phyloP scores from a whole-genome alignment of 1,140 invertebrate genomes.

The Solenopsis fugax region DNA sequence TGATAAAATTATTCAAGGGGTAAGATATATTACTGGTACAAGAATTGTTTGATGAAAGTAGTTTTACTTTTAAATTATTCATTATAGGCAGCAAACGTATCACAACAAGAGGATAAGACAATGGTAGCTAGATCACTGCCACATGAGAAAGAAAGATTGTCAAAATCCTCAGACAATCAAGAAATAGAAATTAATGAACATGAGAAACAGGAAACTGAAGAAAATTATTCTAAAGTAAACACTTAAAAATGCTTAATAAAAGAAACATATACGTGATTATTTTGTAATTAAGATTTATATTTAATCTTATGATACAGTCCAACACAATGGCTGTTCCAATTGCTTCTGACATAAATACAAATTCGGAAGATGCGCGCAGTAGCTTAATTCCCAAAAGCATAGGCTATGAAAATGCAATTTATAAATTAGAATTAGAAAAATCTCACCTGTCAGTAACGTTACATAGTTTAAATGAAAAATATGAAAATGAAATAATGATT shows the following conservation, averaged over 20 bases:
- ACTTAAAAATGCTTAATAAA: background rate
- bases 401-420: slow-evolving; percentile 75
- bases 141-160: slow-evolving; percentile 80
- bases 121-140: slow-evolving; percentile 78
- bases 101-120: slow-evolving; percentile 80
- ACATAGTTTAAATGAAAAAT: slow-evolving; percentile 80
- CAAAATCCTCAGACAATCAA: slow-evolving; percentile 76
- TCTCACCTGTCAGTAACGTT: slow-evolving; percentile 79
- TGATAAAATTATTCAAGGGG: slow-evolving; percentile 52
- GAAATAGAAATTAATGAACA: slow-evolving; percentile 76
- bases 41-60: background rate
- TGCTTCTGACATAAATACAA: slow-evolving; percentile 55
- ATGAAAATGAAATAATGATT: slow-evolving; percentile 82
- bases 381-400: slow-evolving; percentile 64
- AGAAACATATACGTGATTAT: background rate
- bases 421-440: slow-evolving; percentile 82
- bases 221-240: slow-evolving; percentile 51
- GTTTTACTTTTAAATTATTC: slow-evolving; percentile 70
- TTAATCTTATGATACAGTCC: slow-evolving; percentile 67
- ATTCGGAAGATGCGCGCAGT: slow-evolving; percentile 36
- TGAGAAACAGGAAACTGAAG: slow-evolving; percentile 81
- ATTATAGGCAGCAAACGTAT: slow-evolving; percentile 70
- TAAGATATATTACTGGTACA: slow-evolving; percentile 48
- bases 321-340: slow-evolving; percentile 11
- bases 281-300: slow-evolving; percentile 42